These are phyloP conservation scores for Hemistola chrysoprasaria DNA, from an alignment of 2,888 invertebrate species.

Conservation along the genomic window DNA sequence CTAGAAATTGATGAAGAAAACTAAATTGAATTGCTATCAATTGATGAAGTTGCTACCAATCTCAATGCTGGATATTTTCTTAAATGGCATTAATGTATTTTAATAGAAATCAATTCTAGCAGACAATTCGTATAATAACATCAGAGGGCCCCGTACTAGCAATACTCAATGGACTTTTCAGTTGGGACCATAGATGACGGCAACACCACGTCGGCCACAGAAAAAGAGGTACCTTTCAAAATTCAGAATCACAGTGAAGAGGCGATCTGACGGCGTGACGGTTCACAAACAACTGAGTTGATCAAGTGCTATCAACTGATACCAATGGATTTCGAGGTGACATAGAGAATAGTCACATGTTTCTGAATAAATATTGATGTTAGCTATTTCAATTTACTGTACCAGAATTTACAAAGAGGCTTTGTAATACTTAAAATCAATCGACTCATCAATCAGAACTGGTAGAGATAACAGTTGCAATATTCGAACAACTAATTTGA, in stretches of 20 bases:
- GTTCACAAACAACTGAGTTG: too few species aligned
- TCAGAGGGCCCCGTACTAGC: conserved; percentile 64
- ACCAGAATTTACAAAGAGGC: too few species aligned
- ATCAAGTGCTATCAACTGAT: conserved; percentile 22
- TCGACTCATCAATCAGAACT: too few species aligned
- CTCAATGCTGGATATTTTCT: too few species aligned
- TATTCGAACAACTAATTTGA: too few species aligned
- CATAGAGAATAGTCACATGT: conserved; percentile 68
- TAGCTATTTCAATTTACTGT: conserved; percentile 41
- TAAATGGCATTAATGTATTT: conserved; percentile 7
- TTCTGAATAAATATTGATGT: conserved; percentile 39
- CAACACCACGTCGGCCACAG: conserved; percentile 19
- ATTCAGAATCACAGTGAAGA: conserved; percentile 49
- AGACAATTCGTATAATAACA: conserved; percentile 41
- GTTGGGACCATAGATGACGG: conserved; percentile 60
- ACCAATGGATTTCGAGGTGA: conserved; percentile 71
- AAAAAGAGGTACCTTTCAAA: conserved; percentile 74
- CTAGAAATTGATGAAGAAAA: conserved; percentile 40
- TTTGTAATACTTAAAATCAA: too few species aligned
- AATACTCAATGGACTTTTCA: conserved; percentile 79
- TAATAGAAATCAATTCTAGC: conserved; percentile 30
- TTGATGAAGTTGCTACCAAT: too few species aligned
- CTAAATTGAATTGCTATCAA: too few species aligned
- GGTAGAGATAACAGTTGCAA: too few species aligned
- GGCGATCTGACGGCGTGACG: conserved; percentile 37